Percentiles rank a stretch among this genome's conserved stretches.
Conservation (phyloP, 2,113 vertebrate genomes). For the Callospermophilus lateralis region DNA sequence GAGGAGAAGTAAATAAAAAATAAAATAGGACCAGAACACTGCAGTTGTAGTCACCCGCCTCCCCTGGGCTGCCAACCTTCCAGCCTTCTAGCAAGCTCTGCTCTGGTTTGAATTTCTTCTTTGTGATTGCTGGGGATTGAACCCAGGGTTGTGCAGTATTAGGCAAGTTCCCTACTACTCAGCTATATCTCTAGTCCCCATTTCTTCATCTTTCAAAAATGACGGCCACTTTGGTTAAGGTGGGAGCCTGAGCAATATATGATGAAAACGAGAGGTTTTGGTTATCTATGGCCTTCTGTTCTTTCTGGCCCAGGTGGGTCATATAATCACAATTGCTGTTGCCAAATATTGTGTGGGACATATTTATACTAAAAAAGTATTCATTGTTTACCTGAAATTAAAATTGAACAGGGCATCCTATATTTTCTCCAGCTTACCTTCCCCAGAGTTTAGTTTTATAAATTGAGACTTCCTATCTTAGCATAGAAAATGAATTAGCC, state of each 20-base stretch:
- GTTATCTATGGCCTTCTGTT: background rate
- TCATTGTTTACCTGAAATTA: background rate
- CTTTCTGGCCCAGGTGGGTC: background rate
- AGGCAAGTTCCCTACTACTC: background rate
- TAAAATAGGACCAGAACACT: background rate
- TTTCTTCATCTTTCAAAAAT: background rate
- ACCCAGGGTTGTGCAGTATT: background rate
- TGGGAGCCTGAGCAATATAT: background rate
- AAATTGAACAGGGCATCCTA: background rate
- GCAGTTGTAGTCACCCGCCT: background rate
- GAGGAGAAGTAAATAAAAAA: background rate
- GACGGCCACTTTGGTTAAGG: background rate
- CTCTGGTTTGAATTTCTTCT: background rate
- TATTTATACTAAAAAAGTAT: background rate
- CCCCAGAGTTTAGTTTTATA: background rate
- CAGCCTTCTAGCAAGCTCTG: background rate
- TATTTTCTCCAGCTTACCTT: background rate
- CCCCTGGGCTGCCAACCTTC: background rate
- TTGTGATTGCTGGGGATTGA: background rate
- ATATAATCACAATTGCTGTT: background rate
- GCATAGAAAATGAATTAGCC: background rate
- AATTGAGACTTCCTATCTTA: background rate
- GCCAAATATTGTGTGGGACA: background rate
- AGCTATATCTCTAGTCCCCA: too few relatives aligned
- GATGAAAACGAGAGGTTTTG: background rate